Evolutionary conservation across 2,797 vertebrate genomes (phyloP), one percentile per base, ranked within the genome.

Genomic region (Cirrhinus mrigala): DNA sequence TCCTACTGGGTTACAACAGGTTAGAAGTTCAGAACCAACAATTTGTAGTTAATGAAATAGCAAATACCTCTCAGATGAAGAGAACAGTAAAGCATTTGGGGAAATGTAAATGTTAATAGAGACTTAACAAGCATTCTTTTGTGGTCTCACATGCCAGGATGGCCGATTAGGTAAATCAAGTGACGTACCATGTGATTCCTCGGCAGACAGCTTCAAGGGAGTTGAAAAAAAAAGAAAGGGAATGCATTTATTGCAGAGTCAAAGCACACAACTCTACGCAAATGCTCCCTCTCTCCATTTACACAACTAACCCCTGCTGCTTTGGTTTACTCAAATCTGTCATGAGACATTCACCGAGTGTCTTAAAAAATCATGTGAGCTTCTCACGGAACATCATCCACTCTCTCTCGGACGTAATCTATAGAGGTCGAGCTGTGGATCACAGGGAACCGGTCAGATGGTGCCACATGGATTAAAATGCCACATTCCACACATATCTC

Each of bases 171-270:
- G 84, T 86, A 64, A 74, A 93, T 94, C 93, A 94, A 94, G 90
- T 93, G 94, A 92, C 90, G 77, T 48, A 90, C 88, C 95, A 94
- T 93, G 93, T 95, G 94, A 95, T 92, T 78, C 86, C 76, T 15
- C 16, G 16, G 48, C 44, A 84, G 76, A 82, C 4, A 16, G 46
- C 74, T 56, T 79, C 1, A 56, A 60, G 20, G 56, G 78, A 18
- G 18, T 22, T 79, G 44, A 6, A 15, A 79, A 24, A 78, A 27
- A 46, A 64, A 44, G 60, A 2, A 14, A 4, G 44, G 40, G 4
- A 18, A 24, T 0, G 20, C 14, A 77, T 69, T 77, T 84, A 44
- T 37, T 68, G 58, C 16, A 29, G 27, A 78, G 12, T 54, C 11
- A 52, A 74, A 66, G 60, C 18, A 46, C 33, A 27, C 27, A 15